Evolutionary conservation across 2,797 vertebrate genomes (phyloP).

Genomic region (Peromyscus attwateri): DNA sequence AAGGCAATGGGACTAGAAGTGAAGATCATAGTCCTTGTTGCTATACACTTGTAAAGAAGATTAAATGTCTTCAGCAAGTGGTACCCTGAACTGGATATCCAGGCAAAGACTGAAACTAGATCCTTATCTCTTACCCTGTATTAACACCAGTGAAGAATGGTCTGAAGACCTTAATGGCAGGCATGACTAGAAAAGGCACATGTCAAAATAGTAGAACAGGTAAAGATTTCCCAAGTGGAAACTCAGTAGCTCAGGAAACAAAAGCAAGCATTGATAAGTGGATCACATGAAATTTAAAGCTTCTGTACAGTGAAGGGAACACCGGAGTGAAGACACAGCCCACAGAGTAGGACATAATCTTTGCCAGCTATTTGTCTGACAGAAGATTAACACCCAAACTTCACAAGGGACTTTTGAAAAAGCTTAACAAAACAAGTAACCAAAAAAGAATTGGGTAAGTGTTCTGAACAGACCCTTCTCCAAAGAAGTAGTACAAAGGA

Average conservation of each 20-base stretch:
- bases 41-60: neutral
- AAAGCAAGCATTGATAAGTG: neutral
- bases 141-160: neutral
- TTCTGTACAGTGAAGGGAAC: neutral
- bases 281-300: neutral
- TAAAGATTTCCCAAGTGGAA: neutral
- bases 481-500: neutral
- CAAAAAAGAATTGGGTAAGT: neutral
- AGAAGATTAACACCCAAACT: neutral
- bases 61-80: neutral
- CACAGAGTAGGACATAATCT: neutral
- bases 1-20: neutral
- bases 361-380: neutral
- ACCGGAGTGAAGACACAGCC: neutral
- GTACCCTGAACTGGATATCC: neutral
- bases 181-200: neutral
- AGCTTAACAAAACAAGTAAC: neutral
- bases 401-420: neutral
- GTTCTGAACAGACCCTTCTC: neutral
- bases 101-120: neutral
- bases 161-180: neutral
- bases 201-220: neutral
- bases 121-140: neutral
- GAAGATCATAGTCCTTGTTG: neutral
- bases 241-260: neutral